These are phyloP conservation scores for Ligdia adustata DNA, from an alignment of 2,888 invertebrate genomes.

Conservation along the genomic window DNA sequence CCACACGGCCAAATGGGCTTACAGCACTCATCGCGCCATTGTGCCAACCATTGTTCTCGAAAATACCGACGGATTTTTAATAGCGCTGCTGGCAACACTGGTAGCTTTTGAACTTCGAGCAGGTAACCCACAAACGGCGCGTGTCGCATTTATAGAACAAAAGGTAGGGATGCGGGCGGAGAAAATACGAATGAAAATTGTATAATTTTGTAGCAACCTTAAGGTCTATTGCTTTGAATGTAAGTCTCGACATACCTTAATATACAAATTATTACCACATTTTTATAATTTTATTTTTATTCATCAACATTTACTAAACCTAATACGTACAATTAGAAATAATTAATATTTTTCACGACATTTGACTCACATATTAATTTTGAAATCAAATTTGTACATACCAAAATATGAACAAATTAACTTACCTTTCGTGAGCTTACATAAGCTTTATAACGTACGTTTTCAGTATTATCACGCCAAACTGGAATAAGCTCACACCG, in stretches of 20 bases:
- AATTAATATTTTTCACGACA: neutral
- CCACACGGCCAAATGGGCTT: conserved; percentile 45
- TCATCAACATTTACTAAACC: too few relatives aligned
- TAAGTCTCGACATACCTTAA: too few relatives aligned
- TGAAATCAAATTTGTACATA: neutral
- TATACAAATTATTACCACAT: too few relatives aligned
- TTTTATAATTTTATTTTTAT: too few relatives aligned
- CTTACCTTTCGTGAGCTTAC: neutral
- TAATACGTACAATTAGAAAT: neutral
- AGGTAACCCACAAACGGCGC: conserved; percentile 30
- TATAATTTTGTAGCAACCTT: neutral
- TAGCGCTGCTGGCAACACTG: conserved; percentile 36
- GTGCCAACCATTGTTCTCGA: conserved; percentile 52
- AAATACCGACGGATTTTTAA: conserved; percentile 43
- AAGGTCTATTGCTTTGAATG: too few relatives aligned
- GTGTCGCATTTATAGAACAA: conserved; percentile 17
- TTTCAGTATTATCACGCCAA: conserved; percentile 7
- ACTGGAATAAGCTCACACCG: conserved; percentile 14
- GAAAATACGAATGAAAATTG: conserved; percentile 1
- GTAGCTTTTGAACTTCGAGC: conserved; percentile 37
- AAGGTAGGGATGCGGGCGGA: conserved; percentile 9
- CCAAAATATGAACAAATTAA: conserved; percentile 1
- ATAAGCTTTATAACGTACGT: neutral
- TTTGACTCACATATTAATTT: conserved; percentile 1
- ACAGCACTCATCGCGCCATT: conserved; percentile 49